Percentiles rank a stretch among this genome's conserved stretches.
Evolutionary conservation across 2,888 invertebrate genomes (phyloP).

Genomic region (Torymus aiolomorphi): DNA sequence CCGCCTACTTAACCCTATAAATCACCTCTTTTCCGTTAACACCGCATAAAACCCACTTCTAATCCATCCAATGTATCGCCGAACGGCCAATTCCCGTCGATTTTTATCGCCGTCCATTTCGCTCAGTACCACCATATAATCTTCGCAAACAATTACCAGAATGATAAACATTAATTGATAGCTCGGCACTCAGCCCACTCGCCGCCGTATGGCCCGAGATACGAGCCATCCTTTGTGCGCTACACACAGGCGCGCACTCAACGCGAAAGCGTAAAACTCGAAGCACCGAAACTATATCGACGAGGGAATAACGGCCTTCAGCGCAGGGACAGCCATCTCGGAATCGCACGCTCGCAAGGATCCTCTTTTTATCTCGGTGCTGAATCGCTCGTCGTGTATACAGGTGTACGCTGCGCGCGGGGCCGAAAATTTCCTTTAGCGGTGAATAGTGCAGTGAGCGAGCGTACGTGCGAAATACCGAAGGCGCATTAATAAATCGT

Average conservation of each 20-base stretch:
- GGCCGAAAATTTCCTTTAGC: slow-evolving; percentile 3
- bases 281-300: slow-evolving; percentile 20
- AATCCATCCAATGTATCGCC: too few relatives aligned
- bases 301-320: slow-evolving; percentile 17
- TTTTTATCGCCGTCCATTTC: too few relatives aligned
- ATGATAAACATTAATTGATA: slow-evolving; percentile 32
- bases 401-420: background rate
- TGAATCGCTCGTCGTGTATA: background rate
- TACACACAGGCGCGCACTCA: background rate
- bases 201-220: background rate
- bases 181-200: background rate
- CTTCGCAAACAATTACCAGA: slow-evolving; percentile 17
- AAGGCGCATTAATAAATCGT: slow-evolving; percentile 37
- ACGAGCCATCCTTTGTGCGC: too few relatives aligned
- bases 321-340: background rate
- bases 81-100: too few relatives aligned
- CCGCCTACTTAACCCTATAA: too few relatives aligned
- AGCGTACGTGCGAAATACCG: slow-evolving; percentile 2
- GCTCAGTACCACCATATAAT: too few relatives aligned
- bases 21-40: too few relatives aligned
- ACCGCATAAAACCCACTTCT: too few relatives aligned
- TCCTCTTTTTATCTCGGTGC: slow-evolving; percentile 24
- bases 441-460: too few relatives aligned
- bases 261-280: slow-evolving; percentile 23
- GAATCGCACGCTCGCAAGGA: too few relatives aligned